Conservation (phyloP, 2,797 vertebrate genomes). For the Artibeus jamaicensis region DNA sequence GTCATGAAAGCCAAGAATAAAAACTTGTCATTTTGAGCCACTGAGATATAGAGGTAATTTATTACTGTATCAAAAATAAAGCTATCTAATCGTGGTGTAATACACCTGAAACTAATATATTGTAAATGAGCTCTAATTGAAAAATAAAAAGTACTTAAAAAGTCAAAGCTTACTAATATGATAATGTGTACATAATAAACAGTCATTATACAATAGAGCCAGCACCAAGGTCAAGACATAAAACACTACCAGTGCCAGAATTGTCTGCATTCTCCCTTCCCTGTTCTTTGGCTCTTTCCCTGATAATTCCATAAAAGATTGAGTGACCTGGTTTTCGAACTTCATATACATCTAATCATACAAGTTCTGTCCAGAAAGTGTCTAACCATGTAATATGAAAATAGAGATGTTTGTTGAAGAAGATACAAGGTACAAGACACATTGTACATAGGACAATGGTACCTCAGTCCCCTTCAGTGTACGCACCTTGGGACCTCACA, state of each 20-base stretch:
- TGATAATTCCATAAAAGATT: neutral
- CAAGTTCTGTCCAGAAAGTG: too few relatives aligned
- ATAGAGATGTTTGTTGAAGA: too few relatives aligned
- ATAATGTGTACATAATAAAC: neutral
- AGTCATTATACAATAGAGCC: neutral
- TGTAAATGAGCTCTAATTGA: neutral
- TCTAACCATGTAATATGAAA: too few relatives aligned
- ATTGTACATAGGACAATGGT: too few relatives aligned
- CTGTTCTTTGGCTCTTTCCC: neutral
- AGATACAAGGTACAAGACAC: too few relatives aligned
- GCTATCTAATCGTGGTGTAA: neutral
- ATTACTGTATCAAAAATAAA: neutral
- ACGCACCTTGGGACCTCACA: too few relatives aligned
- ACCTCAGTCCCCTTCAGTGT: too few relatives aligned
- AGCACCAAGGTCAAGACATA: neutral
- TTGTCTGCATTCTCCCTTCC: neutral
- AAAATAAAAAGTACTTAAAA: neutral
- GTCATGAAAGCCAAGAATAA: neutral
- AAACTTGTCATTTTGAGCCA: neutral
- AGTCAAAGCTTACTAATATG: neutral
- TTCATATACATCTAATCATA: neutral
- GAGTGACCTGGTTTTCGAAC: neutral
- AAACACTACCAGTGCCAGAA: neutral
- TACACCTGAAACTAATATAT: neutral
- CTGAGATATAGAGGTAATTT: neutral